Evolutionary conservation across 2,113 vertebrate genomes (phyloP).

Genomic region (Silurus meridionalis): DNA sequence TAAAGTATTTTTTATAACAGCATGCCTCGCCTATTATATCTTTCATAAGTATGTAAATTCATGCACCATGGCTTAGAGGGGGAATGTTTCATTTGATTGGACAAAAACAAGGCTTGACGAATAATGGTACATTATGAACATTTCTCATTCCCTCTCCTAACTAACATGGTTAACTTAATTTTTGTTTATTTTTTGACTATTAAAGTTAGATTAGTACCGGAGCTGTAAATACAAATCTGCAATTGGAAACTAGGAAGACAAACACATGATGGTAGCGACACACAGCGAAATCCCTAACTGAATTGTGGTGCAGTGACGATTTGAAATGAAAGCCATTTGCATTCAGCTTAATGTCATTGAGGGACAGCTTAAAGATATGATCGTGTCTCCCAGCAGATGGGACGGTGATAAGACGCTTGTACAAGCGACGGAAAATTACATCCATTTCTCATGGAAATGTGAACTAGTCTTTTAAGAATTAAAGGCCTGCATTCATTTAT

Average conservation of each 20-base stretch:
- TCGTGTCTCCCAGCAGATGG: not conserved
- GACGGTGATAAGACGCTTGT: not conserved
- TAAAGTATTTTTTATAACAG: not conserved
- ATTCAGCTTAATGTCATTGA: not conserved
- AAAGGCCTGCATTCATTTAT: constrained; percentile 45
- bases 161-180: not conserved
- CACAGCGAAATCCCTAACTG: not conserved
- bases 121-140: not conserved
- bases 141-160: too few relatives aligned
- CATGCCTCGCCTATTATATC: not conserved
- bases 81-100: not conserved
- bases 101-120: not conserved
- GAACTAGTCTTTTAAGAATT: constrained; percentile 48
- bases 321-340: constrained; percentile 8
- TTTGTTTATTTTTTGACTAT: not conserved
- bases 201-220: not conserved
- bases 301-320: too few relatives aligned
- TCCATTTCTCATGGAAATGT: constrained; percentile 38
- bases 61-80: not conserved
- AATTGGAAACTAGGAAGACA: not conserved
- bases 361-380: not conserved
- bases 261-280: not conserved
- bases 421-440: constrained; percentile 16
- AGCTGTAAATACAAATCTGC: not conserved
- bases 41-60: not conserved